Percentiles rank a stretch among this genome's conserved stretches.
Evolutionary conservation across 2,113 vertebrate species (phyloP).

Genomic region (Colius striatus): DNA sequence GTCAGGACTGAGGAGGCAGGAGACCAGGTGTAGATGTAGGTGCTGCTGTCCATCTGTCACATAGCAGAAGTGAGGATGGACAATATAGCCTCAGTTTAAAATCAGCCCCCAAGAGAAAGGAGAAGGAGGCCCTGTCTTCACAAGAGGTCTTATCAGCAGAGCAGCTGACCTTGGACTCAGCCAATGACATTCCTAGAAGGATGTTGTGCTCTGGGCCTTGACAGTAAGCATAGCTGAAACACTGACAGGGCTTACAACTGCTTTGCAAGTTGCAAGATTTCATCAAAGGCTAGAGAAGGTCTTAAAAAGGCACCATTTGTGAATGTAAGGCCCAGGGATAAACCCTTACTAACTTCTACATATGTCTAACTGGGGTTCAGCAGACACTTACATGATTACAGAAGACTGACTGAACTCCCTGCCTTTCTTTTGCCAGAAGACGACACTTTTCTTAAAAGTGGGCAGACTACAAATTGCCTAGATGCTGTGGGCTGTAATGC

Average conservation of each 20-base stretch:
- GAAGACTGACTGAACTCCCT: not conserved
- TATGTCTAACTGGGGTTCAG: not conserved
- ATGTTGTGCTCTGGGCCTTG: rapidly evolving
- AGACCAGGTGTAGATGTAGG: not conserved
- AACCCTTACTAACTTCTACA: not conserved
- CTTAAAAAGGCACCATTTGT: not conserved
- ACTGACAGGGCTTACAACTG: not conserved
- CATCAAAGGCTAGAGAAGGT: not conserved
- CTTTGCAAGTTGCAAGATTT: not conserved
- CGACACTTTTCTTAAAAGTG: not conserved
- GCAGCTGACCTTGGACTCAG: not conserved
- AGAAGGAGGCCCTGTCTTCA: not conserved
- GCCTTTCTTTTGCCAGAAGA: not conserved
- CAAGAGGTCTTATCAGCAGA: not conserved
- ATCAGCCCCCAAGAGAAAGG: not conserved
- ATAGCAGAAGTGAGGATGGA: not conserved
- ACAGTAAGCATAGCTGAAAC: not conserved
- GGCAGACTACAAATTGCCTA: not conserved
- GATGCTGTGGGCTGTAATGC: not conserved
- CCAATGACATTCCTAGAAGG: rapidly evolving
- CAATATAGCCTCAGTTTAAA: not conserved
- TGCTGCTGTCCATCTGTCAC: not conserved
- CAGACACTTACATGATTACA: not conserved
- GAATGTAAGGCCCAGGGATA: not conserved
- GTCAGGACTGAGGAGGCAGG: not conserved